Evolutionary conservation across 1,140 invertebrate genomes (phyloP).

Genomic region (Plodia interpunctella): DNA sequence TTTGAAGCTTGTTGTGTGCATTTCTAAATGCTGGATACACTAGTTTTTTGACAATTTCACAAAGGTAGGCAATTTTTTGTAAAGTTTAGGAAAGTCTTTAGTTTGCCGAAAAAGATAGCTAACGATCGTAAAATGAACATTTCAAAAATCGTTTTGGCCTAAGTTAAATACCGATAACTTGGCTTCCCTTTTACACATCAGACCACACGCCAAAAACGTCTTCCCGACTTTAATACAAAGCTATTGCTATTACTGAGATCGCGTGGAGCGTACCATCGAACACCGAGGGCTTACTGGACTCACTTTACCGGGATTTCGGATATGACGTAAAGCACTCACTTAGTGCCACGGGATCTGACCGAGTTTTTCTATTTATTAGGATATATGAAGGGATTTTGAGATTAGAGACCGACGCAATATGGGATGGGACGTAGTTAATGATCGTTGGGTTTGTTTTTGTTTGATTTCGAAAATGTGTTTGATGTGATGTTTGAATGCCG

Average conservation of each 20-base stretch:
- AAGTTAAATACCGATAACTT: too few species aligned
- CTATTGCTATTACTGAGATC: constrained; percentile 76
- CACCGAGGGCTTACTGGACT: constrained; percentile 57
- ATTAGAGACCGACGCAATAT: constrained; percentile 2
- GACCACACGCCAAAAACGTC: constrained; percentile 45
- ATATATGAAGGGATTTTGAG: constrained; percentile 25
- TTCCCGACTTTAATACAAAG: constrained; percentile 76
- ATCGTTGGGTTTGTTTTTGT: not conserved
- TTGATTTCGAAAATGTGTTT: not conserved
- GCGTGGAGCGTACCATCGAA: constrained; percentile 66
- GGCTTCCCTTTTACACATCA: constrained; percentile 21
- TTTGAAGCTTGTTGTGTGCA: too few species aligned
- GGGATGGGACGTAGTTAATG: constrained; percentile 1
- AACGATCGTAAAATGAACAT: too few species aligned
- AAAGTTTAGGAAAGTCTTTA: too few species aligned
- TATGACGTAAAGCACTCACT: constrained; percentile 75
- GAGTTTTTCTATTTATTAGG: constrained; percentile 67
- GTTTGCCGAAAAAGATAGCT: too few species aligned
- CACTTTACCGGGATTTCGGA: constrained; percentile 73
- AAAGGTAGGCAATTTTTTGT: too few species aligned
- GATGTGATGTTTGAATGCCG: constrained; percentile 1
- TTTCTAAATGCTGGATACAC: too few species aligned
- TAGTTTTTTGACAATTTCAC: too few species aligned
- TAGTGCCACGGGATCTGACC: constrained; percentile 50
- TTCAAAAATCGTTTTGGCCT: too few species aligned